Base-by-base conservation (phyloP, 1,140 invertebrate species). In the Rhynchophorus ferrugineus region DNA sequence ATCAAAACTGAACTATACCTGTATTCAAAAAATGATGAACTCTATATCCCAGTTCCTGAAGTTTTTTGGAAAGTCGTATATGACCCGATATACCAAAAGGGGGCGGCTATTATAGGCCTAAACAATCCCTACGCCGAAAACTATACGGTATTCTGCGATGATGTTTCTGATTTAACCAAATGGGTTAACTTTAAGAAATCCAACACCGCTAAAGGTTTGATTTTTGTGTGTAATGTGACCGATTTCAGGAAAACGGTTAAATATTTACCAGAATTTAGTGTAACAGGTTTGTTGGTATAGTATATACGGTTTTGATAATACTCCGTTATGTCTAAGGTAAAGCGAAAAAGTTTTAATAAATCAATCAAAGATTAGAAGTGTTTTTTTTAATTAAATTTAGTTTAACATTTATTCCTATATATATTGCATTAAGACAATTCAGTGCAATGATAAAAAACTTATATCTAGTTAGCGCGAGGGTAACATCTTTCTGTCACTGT, bases 41-140 rank as follows among this genome's bases (percentile, higher is more conserved):
- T 14, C 14, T 33, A 44, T 17, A 50, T 81, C 3, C 71, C 75
- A 0, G 80, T 81, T 0, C 81, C 81, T 0, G 65, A 72, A 57
- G 72, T 78, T 29, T 81, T 70, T 48, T 82, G 77, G 73, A 82
- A 83, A 72, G 68, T 83, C 6, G 69, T 79, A 0, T 76, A 82
- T 55, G 73, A 83, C 53, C 69, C 73, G 8, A 43, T 60, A 3
- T 68, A 64, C 2, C 71, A 72, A 41, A 60, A 64, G 1, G 81
- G 76, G 1, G 75, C 77, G 1, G 81, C 75, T 3, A 76, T 83
- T 46, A 64, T 84, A 2, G 76, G 78, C 16, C 70, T 82, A 9
- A 84, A 84, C 61, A 82, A 85, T 67, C 81, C 81, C 0, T 78
- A 80, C 58, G 42, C 66, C 0, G 61, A 71, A 36, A 68, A 66